Evolutionary conservation across 2,888 invertebrate species (phyloP).

Genomic region (Philaethria dido): DNA sequence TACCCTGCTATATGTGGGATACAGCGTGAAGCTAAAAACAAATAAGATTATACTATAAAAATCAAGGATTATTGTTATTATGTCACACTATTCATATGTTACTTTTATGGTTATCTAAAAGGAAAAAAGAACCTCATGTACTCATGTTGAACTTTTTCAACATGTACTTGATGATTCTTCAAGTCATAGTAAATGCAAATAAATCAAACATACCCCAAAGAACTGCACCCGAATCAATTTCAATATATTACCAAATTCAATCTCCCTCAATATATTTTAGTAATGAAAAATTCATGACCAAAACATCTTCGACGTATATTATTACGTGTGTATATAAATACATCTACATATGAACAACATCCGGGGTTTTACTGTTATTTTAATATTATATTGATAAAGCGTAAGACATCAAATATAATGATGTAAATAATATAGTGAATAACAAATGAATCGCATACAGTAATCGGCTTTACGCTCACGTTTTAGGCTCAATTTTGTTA

Average conservation of each 20-base stretch:
- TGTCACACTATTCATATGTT: too few species aligned
- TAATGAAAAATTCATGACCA: neutral
- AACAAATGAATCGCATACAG: slow-evolving; percentile 13
- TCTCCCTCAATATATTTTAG: slow-evolving; percentile 1
- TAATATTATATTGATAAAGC: slow-evolving; percentile 4
- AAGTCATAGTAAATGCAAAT: too few species aligned
- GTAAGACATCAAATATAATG: slow-evolving; percentile 14
- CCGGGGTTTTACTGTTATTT: neutral
- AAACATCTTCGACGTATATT: neutral
- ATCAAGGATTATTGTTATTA: too few species aligned
- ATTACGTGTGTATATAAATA: slow-evolving; percentile 8
- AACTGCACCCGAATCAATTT: neutral
- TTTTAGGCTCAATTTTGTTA: slow-evolving; percentile 14
- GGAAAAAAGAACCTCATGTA: too few species aligned
- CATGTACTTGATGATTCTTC: too few species aligned
- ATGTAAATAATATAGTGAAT: slow-evolving; percentile 17
- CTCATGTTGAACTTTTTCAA: too few species aligned
- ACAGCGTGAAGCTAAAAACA: too few species aligned
- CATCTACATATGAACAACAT: neutral
- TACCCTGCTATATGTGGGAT: too few species aligned
- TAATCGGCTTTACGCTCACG: slow-evolving; percentile 19
- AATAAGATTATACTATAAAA: too few species aligned
- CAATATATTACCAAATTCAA: neutral
- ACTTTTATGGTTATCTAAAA: too few species aligned
- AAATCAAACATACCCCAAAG: neutral